Conservation (phyloP, 2,888 invertebrate species). For the Dryococelus australis region DNA sequence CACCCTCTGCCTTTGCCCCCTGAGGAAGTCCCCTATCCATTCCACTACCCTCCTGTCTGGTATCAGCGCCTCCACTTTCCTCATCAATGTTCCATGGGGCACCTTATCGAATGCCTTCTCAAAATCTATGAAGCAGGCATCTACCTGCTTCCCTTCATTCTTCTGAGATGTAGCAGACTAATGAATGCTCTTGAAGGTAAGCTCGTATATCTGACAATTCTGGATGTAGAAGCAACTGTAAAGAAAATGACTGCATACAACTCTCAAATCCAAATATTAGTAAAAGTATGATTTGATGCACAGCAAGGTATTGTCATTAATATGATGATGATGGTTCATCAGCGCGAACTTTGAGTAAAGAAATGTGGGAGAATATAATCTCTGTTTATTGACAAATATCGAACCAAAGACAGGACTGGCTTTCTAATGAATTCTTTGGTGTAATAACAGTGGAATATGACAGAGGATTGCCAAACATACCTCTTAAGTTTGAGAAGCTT, state of each 20-base stretch:
- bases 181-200: too few species aligned
- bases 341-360: not conserved
- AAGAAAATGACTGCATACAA: not conserved
- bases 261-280: not conserved
- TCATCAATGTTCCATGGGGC: too few species aligned
- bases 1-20: too few species aligned
- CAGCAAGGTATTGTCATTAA: not conserved
- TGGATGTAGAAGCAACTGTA: too few species aligned
- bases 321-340: not conserved
- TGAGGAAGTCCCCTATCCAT: too few species aligned
- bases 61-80: too few species aligned
- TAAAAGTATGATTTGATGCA: not conserved
- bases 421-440: slow-evolving; percentile 40
- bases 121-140: too few species aligned
- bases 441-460: slow-evolving; percentile 35
- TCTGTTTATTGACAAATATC: slow-evolving; percentile 38
- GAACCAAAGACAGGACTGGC: slow-evolving; percentile 39
- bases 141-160: too few species aligned
- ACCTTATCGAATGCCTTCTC: too few species aligned
- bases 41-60: too few species aligned
- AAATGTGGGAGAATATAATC: slow-evolving; percentile 39
- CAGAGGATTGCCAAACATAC: slow-evolving; percentile 39
- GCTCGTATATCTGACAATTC: too few species aligned
- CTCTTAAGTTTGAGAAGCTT: slow-evolving; percentile 36
- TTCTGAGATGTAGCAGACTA: too few species aligned